Base-by-base conservation (phyloP, 2,888 invertebrate genomes). In the Xanthia icteritia region DNA sequence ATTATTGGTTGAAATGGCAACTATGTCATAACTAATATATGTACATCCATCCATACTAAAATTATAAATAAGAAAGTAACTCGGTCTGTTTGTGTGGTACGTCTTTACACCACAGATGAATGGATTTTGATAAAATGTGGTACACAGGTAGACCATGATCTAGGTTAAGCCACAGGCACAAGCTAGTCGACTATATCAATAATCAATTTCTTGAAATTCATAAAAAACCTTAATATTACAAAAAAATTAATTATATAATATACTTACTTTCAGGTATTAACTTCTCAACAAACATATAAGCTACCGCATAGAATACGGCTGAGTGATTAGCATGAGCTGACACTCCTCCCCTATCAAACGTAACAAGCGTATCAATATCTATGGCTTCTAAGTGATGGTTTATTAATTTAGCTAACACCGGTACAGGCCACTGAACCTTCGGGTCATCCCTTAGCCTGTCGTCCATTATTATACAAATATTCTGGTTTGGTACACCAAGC, bases 341-440 rank as follows among this genome's bases (percentile, higher is more conserved):
- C 11, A 99, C 98, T 71, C 99, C 99, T 92, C 98, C 97, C 91
- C 98, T 97, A 95, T 99, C 99, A 97, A 99, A 99, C 27, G 99
- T 99, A 74, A 99, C 97, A 73, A 99, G 97, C 3, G 98, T 98
- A 91, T 98, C 98, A 90, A 99, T 98, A 89, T 97, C 97, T 89
- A 98, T 97, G 77, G 97, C 97, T 93, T 98, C 98, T 60, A 99
- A 95, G 78, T 98, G 97, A 83, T 95, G 95, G 51, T 94, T 93
- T 78, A 96, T 92, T 69, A 96, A 85, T 77, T 96, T 96, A n/a
- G 96, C 95, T 77, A 96, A 89, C 6, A 96, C 94, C 0, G 94
- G 92, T 5, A 97, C 92, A 97, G 97, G 92, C 99, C 99, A 99
- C 79, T 97, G 97, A n/a, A 97, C 95, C 85, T 97, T 97, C 54